These are phyloP conservation scores for Clarias batrachus DNA, from an alignment of 2,113 vertebrate genomes.

Conservation along the genomic window DNA sequence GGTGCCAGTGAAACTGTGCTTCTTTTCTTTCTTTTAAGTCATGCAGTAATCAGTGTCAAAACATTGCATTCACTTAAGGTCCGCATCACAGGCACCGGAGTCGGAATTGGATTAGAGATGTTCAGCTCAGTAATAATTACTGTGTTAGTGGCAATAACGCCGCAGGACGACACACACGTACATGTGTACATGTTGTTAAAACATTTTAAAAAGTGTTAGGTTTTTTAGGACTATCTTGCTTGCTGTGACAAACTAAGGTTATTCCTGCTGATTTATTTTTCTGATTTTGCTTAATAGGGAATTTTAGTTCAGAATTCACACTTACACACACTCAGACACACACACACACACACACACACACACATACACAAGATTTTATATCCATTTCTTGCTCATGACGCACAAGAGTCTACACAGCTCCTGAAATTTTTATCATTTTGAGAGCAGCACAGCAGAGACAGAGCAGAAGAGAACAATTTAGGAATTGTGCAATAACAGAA, in stretches of 20 bases:
- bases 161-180: neutral
- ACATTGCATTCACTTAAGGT: neutral
- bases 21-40: neutral
- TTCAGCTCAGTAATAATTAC: slow-evolving; percentile 37
- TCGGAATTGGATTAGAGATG: slow-evolving; percentile 1
- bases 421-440: slow-evolving; percentile 72
- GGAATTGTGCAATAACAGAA: neutral
- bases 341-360: slow-evolving; percentile 4
- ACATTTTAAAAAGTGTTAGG: neutral
- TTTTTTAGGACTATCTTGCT: neutral
- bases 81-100: neutral
- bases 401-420: slow-evolving; percentile 72
- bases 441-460: slow-evolving; percentile 54
- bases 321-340: slow-evolving; percentile 18
- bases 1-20: neutral
- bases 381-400: slow-evolving; percentile 56
- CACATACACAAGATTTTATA: slow-evolving; percentile 45
- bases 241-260: neutral
- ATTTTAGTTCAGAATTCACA: neutral
- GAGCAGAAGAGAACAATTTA: slow-evolving; percentile 39
- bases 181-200: no score
- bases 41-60: neutral
- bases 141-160: slow-evolving; percentile 21
- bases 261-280: neutral
- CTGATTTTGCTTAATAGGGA: neutral